phyloP scores from a whole-genome alignment of 2,113 vertebrate genomes.

The Pogonocichla stellata region DNA sequence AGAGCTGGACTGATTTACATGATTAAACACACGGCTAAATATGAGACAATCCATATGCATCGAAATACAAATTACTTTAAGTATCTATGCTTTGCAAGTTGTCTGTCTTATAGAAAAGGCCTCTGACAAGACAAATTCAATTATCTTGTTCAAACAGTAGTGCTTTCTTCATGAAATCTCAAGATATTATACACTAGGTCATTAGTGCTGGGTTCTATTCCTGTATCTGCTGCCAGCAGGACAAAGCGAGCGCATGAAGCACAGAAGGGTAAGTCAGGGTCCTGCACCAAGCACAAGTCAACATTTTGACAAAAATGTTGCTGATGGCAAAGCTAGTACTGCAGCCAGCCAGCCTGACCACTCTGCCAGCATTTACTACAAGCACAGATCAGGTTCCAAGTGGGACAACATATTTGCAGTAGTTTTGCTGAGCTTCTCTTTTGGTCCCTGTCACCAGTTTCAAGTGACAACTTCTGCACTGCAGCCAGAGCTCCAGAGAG shows the following conservation, averaged over 20 bases:
- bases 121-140: not conserved
- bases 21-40: not conserved
- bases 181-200: not conserved
- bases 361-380: not conserved
- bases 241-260: rapidly evolving
- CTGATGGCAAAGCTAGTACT: not conserved
- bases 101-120: not conserved
- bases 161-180: not conserved
- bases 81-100: not conserved
- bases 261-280: not conserved
- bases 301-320: not conserved
- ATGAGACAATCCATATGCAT: not conserved
- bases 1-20: not conserved
- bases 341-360: not conserved
- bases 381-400: not conserved
- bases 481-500: not conserved
- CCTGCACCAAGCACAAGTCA: not conserved
- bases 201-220: not conserved
- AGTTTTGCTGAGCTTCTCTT: not conserved
- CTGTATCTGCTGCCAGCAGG: not conserved
- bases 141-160: not conserved
- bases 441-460: not conserved
- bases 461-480: not conserved
- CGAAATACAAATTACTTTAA: not conserved
- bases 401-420: not conserved